Base-by-base conservation (phyloP, 1,140 invertebrate genomes). In the Charaxes varanes region DNA sequence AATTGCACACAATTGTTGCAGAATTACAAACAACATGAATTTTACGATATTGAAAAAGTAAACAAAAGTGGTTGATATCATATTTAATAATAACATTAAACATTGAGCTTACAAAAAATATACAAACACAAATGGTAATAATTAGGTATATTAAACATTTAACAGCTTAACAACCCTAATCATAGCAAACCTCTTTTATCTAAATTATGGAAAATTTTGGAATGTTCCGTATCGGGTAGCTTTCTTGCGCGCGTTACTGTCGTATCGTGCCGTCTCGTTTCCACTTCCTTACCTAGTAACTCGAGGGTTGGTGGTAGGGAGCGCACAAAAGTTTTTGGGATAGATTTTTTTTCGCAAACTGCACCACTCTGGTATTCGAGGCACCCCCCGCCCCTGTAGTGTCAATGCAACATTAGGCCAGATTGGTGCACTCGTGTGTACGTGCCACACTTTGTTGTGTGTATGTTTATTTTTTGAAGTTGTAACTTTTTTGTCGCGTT, bases 191-290 rank as follows among this genome's bases (percentile, higher is more conserved):
- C 71, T 80, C 60, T 65, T 78, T 66, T 79, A 83, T 83, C 79
- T 83, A 80, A 74, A 74, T 83, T 79, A 83, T 78, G 76, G 76
- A 80, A 80, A 73, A 77, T 74, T 80, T 81, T 78, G 79, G 77
- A 79, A 78, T 79, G 77, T 57, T 62, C 64, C 53, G 56, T 57
- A 50, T 50, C 49, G 37, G 18, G 24, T 34, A 38, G 60, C 62
- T 57, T 53, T 64, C 49, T 71, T 66, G 52, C 69, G 46, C 71
- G 38, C 41, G 34, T 30, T 36, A 40, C 33, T 23, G 33, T 36
- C 10, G 22, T 33, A 57, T 62, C 21, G 23, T 34, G 34, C 49
- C 28, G 32, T 79, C 70, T 52, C 63, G 26, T 35, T 76, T 57
- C 37, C 15, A 34, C 36, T 45, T 62, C 36, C 52, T 62, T 78